Evolutionary conservation across 2,888 invertebrate species (phyloP), one percentile per base, ranked within the genome.

Genomic region (Erpobdella octoculata): DNA sequence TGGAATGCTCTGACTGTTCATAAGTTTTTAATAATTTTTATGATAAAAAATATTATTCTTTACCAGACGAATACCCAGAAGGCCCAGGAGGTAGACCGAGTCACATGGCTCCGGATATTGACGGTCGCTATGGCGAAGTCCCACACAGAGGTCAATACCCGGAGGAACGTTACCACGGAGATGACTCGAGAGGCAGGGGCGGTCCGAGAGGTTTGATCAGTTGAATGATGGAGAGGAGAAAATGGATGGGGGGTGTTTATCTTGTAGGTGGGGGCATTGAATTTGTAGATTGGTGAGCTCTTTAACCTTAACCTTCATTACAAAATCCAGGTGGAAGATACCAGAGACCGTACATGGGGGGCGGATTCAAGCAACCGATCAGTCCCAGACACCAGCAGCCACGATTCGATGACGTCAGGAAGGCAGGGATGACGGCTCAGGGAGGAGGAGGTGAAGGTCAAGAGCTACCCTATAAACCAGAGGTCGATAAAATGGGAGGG

Each of bases 401-500:
- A 8, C 31, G n/a, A 8, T 33, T 35, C n/a, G 62, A 62, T 15
- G 62, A 62, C 31, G 62, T 18, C 31, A 62, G 35, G 33, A 62
- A 35, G 31, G n/a, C n/a, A n/a, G n/a, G n/a, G n/a, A n/a, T n/a
- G n/a, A n/a, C n/a, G n/a, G n/a, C n/a, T n/a, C n/a, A n/a, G n/a
- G 62, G 62, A 12, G 62, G 62, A 4, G 62, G 33, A 33, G 62
- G 62, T 8, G 62, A 62, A 62, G 62, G 62, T 33, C 33, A 35
- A 62, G 62, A 62, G 4, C 4, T 62, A 35, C 12, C 62, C 33
- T 62, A 31, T 18, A 62, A 62, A 31, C 31, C 31, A n/a, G n/a
- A n/a, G n/a, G n/a, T n/a, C n/a, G n/a, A n/a, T 62, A 31, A 62
- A 62, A 62, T 62, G 31, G 62, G n/a, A 31, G 31, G 62, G n/a